These are phyloP conservation scores for Slavum lentiscoides DNA, from an alignment of 2,888 invertebrate species.

Conservation along the genomic window DNA sequence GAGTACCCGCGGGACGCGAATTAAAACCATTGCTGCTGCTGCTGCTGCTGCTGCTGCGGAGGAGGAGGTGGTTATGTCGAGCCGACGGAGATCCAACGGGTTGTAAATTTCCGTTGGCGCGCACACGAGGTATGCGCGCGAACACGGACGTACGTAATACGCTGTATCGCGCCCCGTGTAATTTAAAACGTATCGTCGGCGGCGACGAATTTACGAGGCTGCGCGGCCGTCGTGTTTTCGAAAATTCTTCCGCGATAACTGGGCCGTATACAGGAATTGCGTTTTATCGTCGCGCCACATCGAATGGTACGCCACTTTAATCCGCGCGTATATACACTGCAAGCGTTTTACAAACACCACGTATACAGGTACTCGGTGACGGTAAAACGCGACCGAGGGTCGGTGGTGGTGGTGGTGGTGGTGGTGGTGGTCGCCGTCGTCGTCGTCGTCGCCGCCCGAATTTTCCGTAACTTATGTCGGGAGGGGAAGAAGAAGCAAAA, in stretches of 20 bases:
- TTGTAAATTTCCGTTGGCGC: slow-evolving; percentile 29
- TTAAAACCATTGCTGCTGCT: too few species aligned
- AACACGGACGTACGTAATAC: background rate
- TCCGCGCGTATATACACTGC: background rate
- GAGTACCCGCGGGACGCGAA: too few species aligned
- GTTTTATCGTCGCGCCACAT: slow-evolving; percentile 6
- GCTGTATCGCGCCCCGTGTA: background rate
- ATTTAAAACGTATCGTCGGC: slow-evolving; percentile 37
- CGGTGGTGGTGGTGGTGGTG: too few species aligned
- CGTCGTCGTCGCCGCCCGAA: background rate
- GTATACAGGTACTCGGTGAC: background rate
- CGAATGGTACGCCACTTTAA: slow-evolving; percentile 2
- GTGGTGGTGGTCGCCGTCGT: background rate
- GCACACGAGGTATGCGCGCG: slow-evolving; percentile 40
- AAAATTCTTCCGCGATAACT: slow-evolving; percentile 44
- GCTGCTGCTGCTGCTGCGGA: too few species aligned
- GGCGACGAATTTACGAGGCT: slow-evolving; percentile 39
- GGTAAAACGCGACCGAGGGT: background rate
- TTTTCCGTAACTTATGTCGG: slow-evolving; percentile 15
- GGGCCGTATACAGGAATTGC: slow-evolving; percentile 31
- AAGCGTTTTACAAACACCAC: background rate
- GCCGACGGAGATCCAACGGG: background rate
- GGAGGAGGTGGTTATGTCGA: too few species aligned
- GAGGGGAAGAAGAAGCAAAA: background rate
- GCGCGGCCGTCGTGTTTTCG: slow-evolving; percentile 5